Conservation (phyloP, 2,113 vertebrate species). For the Carassius carassius region DNA sequence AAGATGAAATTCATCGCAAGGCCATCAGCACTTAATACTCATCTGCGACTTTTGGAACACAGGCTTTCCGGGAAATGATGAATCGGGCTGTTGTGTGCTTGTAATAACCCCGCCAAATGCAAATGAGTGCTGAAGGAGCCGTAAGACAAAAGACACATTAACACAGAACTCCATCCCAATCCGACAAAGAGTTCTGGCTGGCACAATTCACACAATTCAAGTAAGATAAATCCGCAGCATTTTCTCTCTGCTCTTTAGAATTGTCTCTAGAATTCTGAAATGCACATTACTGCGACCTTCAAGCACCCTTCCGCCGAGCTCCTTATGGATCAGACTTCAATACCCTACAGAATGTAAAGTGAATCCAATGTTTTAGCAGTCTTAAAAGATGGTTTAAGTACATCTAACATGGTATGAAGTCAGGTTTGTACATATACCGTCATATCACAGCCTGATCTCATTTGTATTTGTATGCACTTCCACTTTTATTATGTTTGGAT, state of each 20-base stretch:
- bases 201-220: slow-evolving; percentile 47
- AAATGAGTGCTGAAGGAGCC: slow-evolving; percentile 79
- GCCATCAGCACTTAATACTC: slow-evolving; percentile 82
- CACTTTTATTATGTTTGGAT: background rate
- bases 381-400: slow-evolving; percentile 22
- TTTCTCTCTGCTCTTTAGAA: background rate
- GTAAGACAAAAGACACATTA: slow-evolving; percentile 82
- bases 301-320: slow-evolving; percentile 41
- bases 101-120: slow-evolving; percentile 79
- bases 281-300: slow-evolving; percentile 43
- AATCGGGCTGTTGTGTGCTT: slow-evolving; percentile 78
- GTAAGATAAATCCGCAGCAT: slow-evolving; percentile 45
- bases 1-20: slow-evolving; percentile 79
- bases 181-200: slow-evolving; percentile 35
- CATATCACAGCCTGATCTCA: background rate
- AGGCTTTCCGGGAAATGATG: slow-evolving; percentile 81
- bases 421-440: background rate
- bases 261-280: slow-evolving; percentile 17
- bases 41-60: slow-evolving; percentile 77
- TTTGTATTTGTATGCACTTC: background rate
- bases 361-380: slow-evolving; percentile 23
- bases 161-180: slow-evolving; percentile 53
- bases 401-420: background rate
- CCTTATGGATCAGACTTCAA: slow-evolving; percentile 24
- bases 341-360: slow-evolving; percentile 38